phyloP scores from a whole-genome alignment of 2,888 invertebrate species.

The Oscheius myriophilus region DNA sequence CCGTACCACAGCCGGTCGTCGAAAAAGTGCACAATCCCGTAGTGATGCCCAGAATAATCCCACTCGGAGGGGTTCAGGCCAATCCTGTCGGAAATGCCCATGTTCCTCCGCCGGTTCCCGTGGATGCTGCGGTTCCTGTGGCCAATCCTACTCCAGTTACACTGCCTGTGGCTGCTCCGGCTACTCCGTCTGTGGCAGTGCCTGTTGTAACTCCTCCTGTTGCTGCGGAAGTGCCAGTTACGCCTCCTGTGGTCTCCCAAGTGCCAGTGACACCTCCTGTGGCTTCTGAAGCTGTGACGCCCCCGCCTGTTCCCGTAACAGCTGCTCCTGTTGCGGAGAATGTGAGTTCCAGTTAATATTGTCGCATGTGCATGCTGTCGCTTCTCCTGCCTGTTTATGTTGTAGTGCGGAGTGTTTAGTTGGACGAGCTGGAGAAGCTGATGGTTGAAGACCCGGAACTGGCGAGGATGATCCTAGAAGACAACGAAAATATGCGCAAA shows the following conservation, averaged over 20 bases:
- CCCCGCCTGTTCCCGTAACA: neutral
- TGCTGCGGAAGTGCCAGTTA: neutral
- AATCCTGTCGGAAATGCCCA: neutral
- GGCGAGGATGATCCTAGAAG: conserved; percentile 31
- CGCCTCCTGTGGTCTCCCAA: neutral
- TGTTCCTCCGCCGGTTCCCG: neutral
- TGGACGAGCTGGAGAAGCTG: neutral
- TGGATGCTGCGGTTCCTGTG: neutral
- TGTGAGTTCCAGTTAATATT: neutral
- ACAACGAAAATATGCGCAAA: conserved; percentile 24
- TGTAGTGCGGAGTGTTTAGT: conserved; percentile 11
- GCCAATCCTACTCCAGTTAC: conserved; percentile 25
- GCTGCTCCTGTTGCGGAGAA: neutral
- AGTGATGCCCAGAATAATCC: neutral
- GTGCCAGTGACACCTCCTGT: conserved; percentile 4
- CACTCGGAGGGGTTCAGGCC: neutral
- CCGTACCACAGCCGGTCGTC: neutral
- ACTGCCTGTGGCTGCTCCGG: conserved; percentile 8
- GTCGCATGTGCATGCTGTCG: neutral
- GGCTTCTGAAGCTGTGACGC: conserved; percentile 3
- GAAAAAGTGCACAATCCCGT: neutral
- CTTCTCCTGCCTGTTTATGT: neutral
- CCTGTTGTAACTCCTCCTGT: conserved; percentile 10
- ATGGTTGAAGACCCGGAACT: conserved; percentile 31
- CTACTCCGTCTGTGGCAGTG: conserved; percentile 13